These are phyloP conservation scores for Aplocera efformata DNA, from an alignment of 2,888 invertebrate species.

Conservation along the genomic window DNA sequence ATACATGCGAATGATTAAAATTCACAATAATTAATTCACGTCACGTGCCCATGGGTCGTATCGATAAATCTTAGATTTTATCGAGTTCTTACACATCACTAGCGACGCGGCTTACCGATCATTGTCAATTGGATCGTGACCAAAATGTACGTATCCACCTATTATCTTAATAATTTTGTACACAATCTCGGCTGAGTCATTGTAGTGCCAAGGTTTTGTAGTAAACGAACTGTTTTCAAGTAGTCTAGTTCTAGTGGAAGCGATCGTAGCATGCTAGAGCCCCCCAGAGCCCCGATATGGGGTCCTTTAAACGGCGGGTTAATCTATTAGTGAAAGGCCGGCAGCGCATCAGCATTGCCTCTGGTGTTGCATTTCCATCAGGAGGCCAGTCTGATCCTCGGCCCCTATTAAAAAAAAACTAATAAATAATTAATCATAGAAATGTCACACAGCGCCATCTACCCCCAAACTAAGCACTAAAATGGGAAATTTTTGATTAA, in stretches of 20 bases:
- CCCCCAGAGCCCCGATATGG: no score
- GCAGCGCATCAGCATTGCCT: no score
- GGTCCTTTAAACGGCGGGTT: no score
- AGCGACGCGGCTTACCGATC: slow-evolving; percentile 65
- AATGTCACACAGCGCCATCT: no score
- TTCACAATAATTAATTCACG: slow-evolving; percentile 13
- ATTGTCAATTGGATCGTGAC: slow-evolving; percentile 80
- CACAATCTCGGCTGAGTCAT: slow-evolving; percentile 73
- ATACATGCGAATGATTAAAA: not conserved
- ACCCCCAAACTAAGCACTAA: no score
- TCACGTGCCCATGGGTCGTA: slow-evolving; percentile 20
- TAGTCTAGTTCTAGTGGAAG: slow-evolving; percentile 23
- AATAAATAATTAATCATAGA: no score
- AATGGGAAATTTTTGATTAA: no score
- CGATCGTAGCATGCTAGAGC: no score
- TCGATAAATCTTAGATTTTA: slow-evolving; percentile 30
- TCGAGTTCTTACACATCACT: slow-evolving; percentile 42
- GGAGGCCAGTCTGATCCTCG: no score
- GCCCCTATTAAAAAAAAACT: no score
- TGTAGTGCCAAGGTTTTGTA: slow-evolving; percentile 71
- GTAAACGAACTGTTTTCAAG: slow-evolving; percentile 53
- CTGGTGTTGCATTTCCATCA: no score
- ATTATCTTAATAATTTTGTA: slow-evolving; percentile 79
- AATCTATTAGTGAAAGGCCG: no score
- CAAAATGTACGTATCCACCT: slow-evolving; percentile 78